phyloP scores from a whole-genome alignment of 1,140 invertebrate genomes.

The Meloidogyne exigua region DNA sequence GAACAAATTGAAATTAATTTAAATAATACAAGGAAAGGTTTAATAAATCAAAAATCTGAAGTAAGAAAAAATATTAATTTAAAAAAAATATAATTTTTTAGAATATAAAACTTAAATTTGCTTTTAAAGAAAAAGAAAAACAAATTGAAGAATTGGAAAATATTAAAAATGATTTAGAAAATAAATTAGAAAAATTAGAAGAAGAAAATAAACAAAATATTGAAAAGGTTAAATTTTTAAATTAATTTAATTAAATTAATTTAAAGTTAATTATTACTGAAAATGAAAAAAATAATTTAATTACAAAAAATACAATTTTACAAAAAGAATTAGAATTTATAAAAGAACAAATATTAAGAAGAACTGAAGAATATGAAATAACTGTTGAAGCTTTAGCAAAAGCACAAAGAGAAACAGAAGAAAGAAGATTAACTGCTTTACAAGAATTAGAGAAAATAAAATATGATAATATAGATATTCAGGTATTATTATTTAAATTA shows the following conservation, averaged over 20 bases:
- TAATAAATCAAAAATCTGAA: constrained; percentile 54
- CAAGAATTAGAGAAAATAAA: constrained; percentile 61
- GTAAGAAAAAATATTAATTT: constrained; percentile 10
- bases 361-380: constrained; percentile 61
- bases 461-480: constrained; percentile 57
- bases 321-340: constrained; percentile 62
- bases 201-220: constrained; percentile 57
- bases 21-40: constrained; percentile 48
- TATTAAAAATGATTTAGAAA: constrained; percentile 54
- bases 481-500: constrained; percentile 13
- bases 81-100: constrained; percentile 31
- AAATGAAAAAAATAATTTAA: constrained; percentile 54
- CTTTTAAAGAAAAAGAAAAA: constrained; percentile 58
- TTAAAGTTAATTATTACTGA: constrained; percentile 57
- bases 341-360: constrained; percentile 61
- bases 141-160: constrained; percentile 59
- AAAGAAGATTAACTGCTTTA: constrained; percentile 56
- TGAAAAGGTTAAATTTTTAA: constrained; percentile 50
- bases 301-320: constrained; percentile 46
- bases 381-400: constrained; percentile 59
- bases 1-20: constrained; percentile 46
- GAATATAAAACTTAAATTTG: constrained; percentile 56
- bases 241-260: constrained; percentile 13
- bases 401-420: constrained; percentile 56
- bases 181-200: constrained; percentile 55